Evolutionary conservation across 2,888 invertebrate species (phyloP).

Genomic region (Laothoe populi): DNA sequence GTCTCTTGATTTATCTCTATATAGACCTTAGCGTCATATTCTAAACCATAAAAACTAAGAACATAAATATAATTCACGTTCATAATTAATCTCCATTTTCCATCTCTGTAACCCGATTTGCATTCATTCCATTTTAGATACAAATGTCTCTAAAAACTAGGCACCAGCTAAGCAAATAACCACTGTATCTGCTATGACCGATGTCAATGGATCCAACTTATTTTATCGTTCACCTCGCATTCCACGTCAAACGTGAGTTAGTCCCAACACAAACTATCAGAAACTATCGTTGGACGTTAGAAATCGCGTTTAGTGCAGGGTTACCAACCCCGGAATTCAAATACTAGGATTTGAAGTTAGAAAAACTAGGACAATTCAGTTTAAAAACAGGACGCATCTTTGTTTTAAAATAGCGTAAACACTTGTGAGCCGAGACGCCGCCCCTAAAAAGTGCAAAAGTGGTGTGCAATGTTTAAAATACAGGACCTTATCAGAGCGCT

Average conservation of each 20-base stretch:
- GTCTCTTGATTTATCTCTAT: no score
- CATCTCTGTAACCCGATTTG: conserved; percentile 17
- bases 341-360: no score
- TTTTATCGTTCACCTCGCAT: conserved; percentile 64
- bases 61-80: background rate
- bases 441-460: no score
- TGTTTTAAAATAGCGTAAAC: no score
- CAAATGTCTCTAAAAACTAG: conserved; percentile 51
- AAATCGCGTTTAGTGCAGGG: conserved; percentile 52
- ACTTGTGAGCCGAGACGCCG: no score
- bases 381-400: no score
- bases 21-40: no score
- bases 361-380: no score
- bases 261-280: conserved; percentile 38
- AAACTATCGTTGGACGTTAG: conserved; percentile 49
- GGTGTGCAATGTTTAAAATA: no score
- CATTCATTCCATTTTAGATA: conserved; percentile 31
- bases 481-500: no score
- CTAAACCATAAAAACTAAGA: background rate
- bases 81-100: background rate
- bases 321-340: no score
- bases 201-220: conserved; percentile 76
- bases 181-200: conserved; percentile 63
- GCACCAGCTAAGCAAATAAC: conserved; percentile 55
- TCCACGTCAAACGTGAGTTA: conserved; percentile 48